Evolutionary conservation across 1,140 invertebrate species (phyloP).

Genomic region (Bombus consobrinus): DNA sequence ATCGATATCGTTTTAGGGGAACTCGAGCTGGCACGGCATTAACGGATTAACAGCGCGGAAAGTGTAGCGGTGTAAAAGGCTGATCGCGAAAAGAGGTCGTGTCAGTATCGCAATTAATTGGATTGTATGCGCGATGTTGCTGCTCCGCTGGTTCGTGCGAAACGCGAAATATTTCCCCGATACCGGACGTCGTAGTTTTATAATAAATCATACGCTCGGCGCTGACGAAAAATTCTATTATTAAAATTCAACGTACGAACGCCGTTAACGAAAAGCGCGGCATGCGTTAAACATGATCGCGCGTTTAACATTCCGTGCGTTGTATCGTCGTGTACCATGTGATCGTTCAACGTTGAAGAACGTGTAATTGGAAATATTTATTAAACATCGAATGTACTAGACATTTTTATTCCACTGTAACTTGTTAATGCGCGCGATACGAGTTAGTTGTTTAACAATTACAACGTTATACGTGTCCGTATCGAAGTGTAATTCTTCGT

Average conservation of each 20-base stretch:
- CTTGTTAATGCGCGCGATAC: too few species aligned
- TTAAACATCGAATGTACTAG: too few species aligned
- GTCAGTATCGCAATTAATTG: constrained; percentile 47
- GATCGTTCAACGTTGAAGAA: not conserved
- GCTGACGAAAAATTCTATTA: constrained; percentile 9
- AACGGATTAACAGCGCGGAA: constrained; percentile 45
- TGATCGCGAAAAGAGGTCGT: constrained; percentile 41
- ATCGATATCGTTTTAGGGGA: constrained; percentile 37
- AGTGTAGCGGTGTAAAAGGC: constrained; percentile 46
- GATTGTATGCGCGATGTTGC: constrained; percentile 17
- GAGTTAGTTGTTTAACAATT: too few species aligned
- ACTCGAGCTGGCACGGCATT: constrained; percentile 21
- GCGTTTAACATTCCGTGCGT: not conserved
- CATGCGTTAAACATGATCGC: not conserved
- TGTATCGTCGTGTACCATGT: not conserved
- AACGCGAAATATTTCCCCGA: constrained; percentile 38
- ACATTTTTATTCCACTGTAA: too few species aligned
- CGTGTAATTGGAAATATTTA: too few species aligned
- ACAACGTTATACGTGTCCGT: too few species aligned
- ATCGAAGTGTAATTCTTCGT: not conserved
- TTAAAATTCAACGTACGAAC: not conserved
- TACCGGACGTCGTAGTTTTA: not conserved
- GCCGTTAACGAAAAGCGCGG: not conserved
- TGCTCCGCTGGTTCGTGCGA: not conserved
- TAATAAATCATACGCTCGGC: constrained; percentile 7